Base-by-base conservation (phyloP, 2,797 vertebrate species). In the Antennarius maculatus region DNA sequence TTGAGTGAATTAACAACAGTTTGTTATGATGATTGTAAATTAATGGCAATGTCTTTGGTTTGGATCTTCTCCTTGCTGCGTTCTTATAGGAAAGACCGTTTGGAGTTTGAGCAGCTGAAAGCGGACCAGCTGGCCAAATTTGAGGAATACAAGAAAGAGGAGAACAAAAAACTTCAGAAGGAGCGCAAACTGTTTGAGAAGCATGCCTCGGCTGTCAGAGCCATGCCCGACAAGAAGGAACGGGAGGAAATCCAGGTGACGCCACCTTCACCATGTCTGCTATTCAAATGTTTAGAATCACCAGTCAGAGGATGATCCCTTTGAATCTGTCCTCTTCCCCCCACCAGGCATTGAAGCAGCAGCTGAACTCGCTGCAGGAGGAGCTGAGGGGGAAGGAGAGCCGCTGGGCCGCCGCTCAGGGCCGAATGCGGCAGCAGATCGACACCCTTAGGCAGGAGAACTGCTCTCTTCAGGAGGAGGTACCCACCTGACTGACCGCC, bases 201-300 rank as follows among this genome's bases (percentile, higher is more conserved):
- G 58, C 95, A 99, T 5, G 84, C 92, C 1, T 84, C 90, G 27
- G 94, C 93, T 2, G 93, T 92, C 31, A 93, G 96, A 90, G 93
- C 95, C 54, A 90, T 95, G n/a, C 98, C 97, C 2, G 97, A 97
- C 92, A 98, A 96, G 90, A 97, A 93, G 74, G 96, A 99, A 60
- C 93, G 97, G 12, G 95, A 97, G 83, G 97, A 99, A 89, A 97
- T 98, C 76, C 96, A 97, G 96, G 98, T 99, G 88, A 80, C 7
- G 7, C 7, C 7, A 16, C 10, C 13, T 9, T 1, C 10, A 31
- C 4, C 14, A 1, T 4, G 23, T 18, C 5, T 14, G 10, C 34
- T 8, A 29, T 1, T 17, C 16, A 46, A 17, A 9, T 17, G 16
- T 8, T 46, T 7, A 43, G 12, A 15, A 43, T 43, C 11, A 3